Percentiles rank a stretch among this genome's conserved stretches.
Evolutionary conservation across 2,888 invertebrate species (phyloP).

Genomic region (Cephonodes hylas): DNA sequence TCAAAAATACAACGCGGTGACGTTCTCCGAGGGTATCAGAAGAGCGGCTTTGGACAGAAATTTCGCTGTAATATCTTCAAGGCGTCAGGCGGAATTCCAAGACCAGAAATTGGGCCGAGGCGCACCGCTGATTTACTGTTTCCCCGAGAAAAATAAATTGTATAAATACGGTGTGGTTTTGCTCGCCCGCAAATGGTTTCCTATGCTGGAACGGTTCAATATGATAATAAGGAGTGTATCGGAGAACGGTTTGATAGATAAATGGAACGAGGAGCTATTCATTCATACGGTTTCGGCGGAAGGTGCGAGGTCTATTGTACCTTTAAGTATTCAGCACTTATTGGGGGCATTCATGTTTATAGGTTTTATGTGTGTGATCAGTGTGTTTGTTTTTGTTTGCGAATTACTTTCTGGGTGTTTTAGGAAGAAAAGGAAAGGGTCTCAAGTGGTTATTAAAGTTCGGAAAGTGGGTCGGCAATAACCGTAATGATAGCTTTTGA

Average conservation of each 20-base stretch:
- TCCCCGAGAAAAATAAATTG: slow-evolving; percentile 67
- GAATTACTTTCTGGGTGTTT: slow-evolving; percentile 43
- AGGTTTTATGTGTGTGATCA: slow-evolving; percentile 62
- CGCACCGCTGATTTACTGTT: slow-evolving; percentile 66
- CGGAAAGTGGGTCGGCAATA: background rate
- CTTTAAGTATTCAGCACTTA: slow-evolving; percentile 66
- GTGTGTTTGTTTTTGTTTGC: slow-evolving; percentile 58
- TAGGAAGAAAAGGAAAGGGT: slow-evolving; percentile 16
- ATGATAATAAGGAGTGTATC: slow-evolving; percentile 70
- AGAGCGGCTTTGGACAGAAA: slow-evolving; percentile 61
- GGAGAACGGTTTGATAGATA: slow-evolving; percentile 74
- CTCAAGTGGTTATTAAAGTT: background rate
- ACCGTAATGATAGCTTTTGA: background rate
- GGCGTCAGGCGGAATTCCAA: slow-evolving; percentile 70
- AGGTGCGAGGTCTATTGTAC: slow-evolving; percentile 52
- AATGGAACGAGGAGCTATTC: slow-evolving; percentile 73
- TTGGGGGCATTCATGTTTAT: slow-evolving; percentile 74
- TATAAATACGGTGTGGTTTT: slow-evolving; percentile 77
- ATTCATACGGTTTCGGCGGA: slow-evolving; percentile 48
- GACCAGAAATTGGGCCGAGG: slow-evolving; percentile 72
- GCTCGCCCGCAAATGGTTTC: slow-evolving; percentile 71
- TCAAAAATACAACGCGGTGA: slow-evolving; percentile 68
- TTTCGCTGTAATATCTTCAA: slow-evolving; percentile 71
- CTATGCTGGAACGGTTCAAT: slow-evolving; percentile 68
- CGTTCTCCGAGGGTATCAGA: slow-evolving; percentile 65